A percentile compares a stretch with the other conserved stretches of the same genome.
These are phyloP conservation scores for Chionodraco myersi DNA, from an alignment of 2,113 vertebrate species.

Conservation along the genomic window DNA sequence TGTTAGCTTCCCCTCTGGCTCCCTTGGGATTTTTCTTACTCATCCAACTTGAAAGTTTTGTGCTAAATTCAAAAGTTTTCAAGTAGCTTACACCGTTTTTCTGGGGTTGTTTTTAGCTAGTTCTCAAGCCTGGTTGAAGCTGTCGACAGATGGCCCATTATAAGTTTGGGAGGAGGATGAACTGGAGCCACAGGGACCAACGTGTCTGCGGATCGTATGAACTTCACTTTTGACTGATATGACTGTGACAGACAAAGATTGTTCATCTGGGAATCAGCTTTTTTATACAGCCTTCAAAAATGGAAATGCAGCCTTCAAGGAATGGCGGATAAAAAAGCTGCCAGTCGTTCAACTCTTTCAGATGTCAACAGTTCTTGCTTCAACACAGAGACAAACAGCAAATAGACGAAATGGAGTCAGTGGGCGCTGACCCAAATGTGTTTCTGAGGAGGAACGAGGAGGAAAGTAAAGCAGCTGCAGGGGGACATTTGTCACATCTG, in stretches of 20 bases:
- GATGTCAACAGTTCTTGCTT: not conserved
- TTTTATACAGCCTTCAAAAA: constrained; percentile 11
- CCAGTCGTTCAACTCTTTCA: constrained; percentile 9
- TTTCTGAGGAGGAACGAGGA: constrained; percentile 27
- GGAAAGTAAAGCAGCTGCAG: constrained; percentile 50
- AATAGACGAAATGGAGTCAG: constrained; percentile 38
- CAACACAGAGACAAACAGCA: constrained; percentile 17
- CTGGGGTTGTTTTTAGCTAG: constrained; percentile 26
- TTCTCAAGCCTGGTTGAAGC: constrained; percentile 28
- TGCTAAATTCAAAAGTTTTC: constrained; percentile 28
- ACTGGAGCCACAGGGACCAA: constrained; percentile 39
- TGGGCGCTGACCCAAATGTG: constrained; percentile 59
- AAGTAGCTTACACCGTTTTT: not conserved
- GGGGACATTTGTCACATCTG: constrained; percentile 57
- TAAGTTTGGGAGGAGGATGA: constrained; percentile 42
- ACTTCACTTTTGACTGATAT: constrained; percentile 35
- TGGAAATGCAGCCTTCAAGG: constrained; percentile 11
- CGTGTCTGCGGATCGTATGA: constrained; percentile 24
- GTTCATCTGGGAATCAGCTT: not conserved
- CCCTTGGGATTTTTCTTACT: not conserved
- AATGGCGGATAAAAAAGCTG: not conserved
- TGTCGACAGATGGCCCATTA: constrained; percentile 49
- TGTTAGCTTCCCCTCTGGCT: not conserved
- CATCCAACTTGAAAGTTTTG: constrained; percentile 12
- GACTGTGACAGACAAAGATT: constrained; percentile 16